Percentiles rank a stretch among this genome's conserved stretches.
phyloP scores from a whole-genome alignment of 37 sponge, comb jelly and placozoan genomes.

The Beroe forskalii region DNA sequence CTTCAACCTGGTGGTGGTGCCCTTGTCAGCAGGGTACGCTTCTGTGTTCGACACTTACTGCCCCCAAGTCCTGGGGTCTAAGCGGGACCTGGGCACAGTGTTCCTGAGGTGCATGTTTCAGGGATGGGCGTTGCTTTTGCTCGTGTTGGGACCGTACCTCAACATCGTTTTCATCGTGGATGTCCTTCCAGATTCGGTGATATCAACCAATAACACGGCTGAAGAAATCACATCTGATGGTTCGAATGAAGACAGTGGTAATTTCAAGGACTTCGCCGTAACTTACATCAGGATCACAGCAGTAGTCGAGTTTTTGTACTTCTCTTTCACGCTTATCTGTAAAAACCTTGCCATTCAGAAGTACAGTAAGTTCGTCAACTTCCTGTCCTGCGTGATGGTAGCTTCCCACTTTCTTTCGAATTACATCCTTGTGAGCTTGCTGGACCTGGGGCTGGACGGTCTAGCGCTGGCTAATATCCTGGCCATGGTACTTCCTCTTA shows the following conservation, averaged over 20 bases:
- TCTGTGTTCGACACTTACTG: constrained; percentile 9
- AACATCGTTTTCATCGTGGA: not conserved
- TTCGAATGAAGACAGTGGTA: too few species aligned
- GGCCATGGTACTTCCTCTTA: not conserved
- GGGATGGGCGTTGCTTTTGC: not conserved
- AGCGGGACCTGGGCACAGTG: not conserved
- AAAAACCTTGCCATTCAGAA: constrained; percentile 22
- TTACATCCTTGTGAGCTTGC: not conserved
- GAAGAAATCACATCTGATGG: too few species aligned
- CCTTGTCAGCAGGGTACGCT: not conserved
- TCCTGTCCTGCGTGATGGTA: not conserved
- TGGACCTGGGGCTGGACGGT: not conserved
- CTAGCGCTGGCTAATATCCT: not conserved
- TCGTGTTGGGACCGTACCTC: not conserved
- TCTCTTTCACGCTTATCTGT: not conserved
- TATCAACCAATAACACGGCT: not conserved
- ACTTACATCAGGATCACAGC: not conserved
- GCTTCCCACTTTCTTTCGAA: not conserved
- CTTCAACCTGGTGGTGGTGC: not conserved
- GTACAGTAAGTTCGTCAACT: not conserved
- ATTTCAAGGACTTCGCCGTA: not conserved
- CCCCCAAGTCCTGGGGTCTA: not conserved
- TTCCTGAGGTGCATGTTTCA: constrained; percentile 2
- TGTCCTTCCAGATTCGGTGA: constrained; percentile 2
- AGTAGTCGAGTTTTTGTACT: not conserved